Percentiles rank a stretch among this genome's conserved stretches.
These are phyloP conservation scores for Mizuhopecten yessoensis DNA, from an alignment of 1,140 invertebrate genomes.

Conservation along the genomic window DNA sequence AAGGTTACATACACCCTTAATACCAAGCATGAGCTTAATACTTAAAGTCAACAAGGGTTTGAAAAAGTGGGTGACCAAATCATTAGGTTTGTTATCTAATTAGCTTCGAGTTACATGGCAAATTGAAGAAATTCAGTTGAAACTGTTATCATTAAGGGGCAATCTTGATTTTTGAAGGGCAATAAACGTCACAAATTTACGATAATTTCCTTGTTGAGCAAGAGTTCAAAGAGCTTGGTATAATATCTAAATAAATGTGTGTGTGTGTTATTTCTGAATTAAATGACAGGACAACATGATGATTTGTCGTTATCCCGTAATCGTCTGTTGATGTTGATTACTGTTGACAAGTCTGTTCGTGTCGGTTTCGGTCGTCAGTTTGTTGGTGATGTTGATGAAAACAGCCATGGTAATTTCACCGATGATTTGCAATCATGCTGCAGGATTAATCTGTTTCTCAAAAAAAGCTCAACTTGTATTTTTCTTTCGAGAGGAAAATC, in stretches of 20 bases:
- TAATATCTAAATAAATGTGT: background rate
- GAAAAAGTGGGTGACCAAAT: too few species aligned
- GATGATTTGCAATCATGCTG: too few species aligned
- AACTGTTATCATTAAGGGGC: background rate
- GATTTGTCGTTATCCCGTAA: background rate
- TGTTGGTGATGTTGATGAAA: too few species aligned
- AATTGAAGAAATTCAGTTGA: background rate
- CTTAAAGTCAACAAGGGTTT: too few species aligned
- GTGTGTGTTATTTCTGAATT: background rate
- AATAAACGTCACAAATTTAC: background rate
- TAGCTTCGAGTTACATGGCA: background rate
- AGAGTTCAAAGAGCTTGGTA: background rate
- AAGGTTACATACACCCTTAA: too few species aligned
- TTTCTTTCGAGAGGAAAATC: too few species aligned
- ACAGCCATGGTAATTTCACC: too few species aligned
- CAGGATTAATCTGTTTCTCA: too few species aligned
- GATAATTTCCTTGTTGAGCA: background rate
- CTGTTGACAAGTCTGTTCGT: background rate
- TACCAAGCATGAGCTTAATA: too few species aligned
- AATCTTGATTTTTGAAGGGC: background rate
- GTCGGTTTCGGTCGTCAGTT: too few species aligned
- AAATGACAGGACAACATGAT: background rate
- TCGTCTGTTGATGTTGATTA: background rate
- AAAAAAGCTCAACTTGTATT: too few species aligned
- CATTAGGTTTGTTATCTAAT: too few species aligned